Conservation (phyloP, 2,113 vertebrate species). For the Hiodon alosoides region DNA sequence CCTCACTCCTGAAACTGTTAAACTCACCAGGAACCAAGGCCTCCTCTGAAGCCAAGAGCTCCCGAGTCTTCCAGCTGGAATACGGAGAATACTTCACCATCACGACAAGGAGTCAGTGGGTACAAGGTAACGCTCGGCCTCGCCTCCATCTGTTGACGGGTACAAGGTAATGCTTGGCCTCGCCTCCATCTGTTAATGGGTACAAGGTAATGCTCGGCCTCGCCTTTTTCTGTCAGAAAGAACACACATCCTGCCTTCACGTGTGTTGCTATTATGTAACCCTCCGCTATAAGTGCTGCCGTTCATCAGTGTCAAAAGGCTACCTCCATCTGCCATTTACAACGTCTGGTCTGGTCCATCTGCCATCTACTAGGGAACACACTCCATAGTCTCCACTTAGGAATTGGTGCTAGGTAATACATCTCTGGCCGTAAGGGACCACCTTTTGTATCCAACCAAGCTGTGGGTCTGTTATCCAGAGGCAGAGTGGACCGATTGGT, state of each 20-base stretch:
- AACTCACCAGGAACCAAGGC: conserved; percentile 71
- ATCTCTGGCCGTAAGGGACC: background rate
- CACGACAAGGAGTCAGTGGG: conserved; percentile 82
- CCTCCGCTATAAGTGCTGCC: too few relatives aligned
- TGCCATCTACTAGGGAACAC: too few relatives aligned
- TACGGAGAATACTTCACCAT: conserved; percentile 78
- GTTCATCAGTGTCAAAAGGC: too few relatives aligned
- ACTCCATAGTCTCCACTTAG: too few relatives aligned
- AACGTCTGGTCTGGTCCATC: too few relatives aligned
- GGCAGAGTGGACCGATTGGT: conserved; percentile 90
- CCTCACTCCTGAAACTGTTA: background rate
- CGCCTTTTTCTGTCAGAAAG: background rate
- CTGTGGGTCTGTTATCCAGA: conserved; percentile 58
- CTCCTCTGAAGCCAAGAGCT: conserved; percentile 75
- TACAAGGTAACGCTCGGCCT: conserved; percentile 73
- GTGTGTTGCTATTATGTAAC: too few relatives aligned
- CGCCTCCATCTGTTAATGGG: conserved; percentile 1
- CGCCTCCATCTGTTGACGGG: background rate
- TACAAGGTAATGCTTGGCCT: background rate
- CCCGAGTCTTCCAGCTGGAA: conserved; percentile 67
- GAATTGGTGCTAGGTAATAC: background rate
- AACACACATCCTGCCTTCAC: too few relatives aligned
- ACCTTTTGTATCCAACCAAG: conserved; percentile 3
- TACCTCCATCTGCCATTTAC: too few relatives aligned
- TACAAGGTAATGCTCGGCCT: background rate